phyloP scores from a whole-genome alignment of 2,888 invertebrate genomes.

The Syrista parreyssii region DNA sequence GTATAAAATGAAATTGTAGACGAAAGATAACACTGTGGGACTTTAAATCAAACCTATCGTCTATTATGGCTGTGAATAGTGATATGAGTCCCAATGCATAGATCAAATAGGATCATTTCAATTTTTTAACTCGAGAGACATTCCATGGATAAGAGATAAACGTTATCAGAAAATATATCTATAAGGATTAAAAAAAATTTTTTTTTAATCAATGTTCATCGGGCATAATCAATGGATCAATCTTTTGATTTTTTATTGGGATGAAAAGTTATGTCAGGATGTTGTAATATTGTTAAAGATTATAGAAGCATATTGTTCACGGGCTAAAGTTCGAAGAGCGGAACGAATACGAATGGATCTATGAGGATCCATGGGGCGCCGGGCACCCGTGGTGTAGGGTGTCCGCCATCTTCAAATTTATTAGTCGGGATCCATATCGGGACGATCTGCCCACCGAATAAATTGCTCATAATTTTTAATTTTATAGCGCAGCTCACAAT shows the following conservation, averaged over 20 bases:
- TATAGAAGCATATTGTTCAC: slow-evolving; percentile 18
- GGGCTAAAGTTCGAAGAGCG: slow-evolving; percentile 18
- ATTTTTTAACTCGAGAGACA: not conserved
- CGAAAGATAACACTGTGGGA: slow-evolving; percentile 44
- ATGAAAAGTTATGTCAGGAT: not conserved
- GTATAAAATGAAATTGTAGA: slow-evolving; percentile 47
- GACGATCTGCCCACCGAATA: slow-evolving; percentile 23
- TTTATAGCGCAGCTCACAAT: slow-evolving; percentile 17
- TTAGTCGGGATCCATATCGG: slow-evolving; percentile 22
- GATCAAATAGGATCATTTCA: not conserved
- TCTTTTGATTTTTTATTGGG: not conserved
- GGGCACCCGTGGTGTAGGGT: slow-evolving; percentile 20
- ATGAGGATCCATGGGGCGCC: slow-evolving; percentile 14
- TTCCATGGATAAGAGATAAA: not conserved
- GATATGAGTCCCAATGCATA: not conserved
- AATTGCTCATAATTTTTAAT: slow-evolving; percentile 26
- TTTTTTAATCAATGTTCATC: not conserved
- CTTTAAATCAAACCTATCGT: slow-evolving; percentile 10
- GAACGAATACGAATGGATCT: slow-evolving; percentile 20
- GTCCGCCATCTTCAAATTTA: slow-evolving; percentile 25
- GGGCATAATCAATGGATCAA: not conserved
- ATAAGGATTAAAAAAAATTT: not conserved
- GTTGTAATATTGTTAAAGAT: slow-evolving; percentile 9
- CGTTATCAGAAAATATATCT: not conserved
- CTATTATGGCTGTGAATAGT: not conserved